Base-by-base conservation (phyloP, 1,140 invertebrate genomes). In the Augochlora pura region DNA sequence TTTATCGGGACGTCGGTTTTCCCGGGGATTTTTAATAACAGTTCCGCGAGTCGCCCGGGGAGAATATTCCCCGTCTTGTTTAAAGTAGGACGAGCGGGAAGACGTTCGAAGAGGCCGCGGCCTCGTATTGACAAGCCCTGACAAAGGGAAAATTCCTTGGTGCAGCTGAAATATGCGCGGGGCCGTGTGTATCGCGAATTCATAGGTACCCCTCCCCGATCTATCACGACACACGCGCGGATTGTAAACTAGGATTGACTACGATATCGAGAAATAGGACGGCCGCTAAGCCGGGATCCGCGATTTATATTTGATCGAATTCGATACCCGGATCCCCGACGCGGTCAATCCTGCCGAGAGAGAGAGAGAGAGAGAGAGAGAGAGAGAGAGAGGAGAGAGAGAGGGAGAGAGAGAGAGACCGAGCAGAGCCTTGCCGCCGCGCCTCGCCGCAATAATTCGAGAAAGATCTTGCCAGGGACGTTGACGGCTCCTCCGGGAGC, bases 281-380 rank as follows among this genome's bases (percentile, higher is more conserved):
- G 80, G 64, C 39, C 69, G 69, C 76, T 86, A 86, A 86, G 85
- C 81, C 62, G 52, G 76, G 85, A 77, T 83, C 70, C 85, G 64
- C 85, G 81, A 86, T 86, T 83, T 86, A 86, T 86, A 86, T 86
- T 86, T 86, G 81, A 86, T 86, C 81, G 85, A 86, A 71, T 78
- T 82, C 76, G 65, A 72, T 71, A 62, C 67, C 49, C 63, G 60
- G 70, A 82, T 85, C 64, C 49, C 72, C 38, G 57, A 75, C 42
- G 70, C 81, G 85, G 84, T 86, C 85, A 86, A 86, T 86, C 81
- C 85, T 85, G 69, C 54, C 14, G 69, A 73, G 69, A 42, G 23
- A 46, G 60, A 2, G 32, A 2, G 32, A 2, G 32, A 32, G 32
- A 32, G 32, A 32, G 32, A 32, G 32, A 32, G 32, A 32, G 32